Conservation (phyloP, 2,113 vertebrate genomes). For the Beaufortia kweichowensis region DNA sequence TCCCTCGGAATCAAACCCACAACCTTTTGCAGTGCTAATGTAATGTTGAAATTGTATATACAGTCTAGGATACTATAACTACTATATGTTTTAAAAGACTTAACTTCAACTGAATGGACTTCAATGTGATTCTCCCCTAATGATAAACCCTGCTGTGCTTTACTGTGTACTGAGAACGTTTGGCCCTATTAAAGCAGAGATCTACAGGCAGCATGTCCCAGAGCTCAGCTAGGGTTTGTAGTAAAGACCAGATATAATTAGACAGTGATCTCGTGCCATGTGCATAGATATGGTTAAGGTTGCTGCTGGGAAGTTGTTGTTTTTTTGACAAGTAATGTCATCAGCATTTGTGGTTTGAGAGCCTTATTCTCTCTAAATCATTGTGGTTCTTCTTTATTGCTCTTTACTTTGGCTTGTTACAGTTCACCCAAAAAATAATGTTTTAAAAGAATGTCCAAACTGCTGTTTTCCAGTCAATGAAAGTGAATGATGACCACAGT, state of each 20-base stretch:
- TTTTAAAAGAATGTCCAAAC: neutral
- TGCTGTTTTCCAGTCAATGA: neutral
- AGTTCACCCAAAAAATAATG: neutral
- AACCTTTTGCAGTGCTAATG: no score
- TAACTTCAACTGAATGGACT: neutral
- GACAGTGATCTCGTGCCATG: slow-evolving; percentile 11
- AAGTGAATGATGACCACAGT: neutral
- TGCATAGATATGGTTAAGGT: neutral
- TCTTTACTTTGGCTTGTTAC: neutral
- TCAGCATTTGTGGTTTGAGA: neutral
- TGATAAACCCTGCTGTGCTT: slow-evolving; percentile 25
- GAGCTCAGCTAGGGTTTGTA: slow-evolving; percentile 24
- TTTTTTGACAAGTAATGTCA: neutral
- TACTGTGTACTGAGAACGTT: neutral
- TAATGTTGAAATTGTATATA: no score
- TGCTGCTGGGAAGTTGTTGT: neutral
- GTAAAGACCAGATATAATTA: neutral
- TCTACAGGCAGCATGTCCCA: neutral
- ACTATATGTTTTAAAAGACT: neutral
- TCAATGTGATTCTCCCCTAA: slow-evolving; percentile 15
- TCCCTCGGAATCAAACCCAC: no score
- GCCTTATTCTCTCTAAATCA: neutral
- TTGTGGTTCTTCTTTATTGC: neutral
- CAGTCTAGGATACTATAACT: neutral
- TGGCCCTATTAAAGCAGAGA: neutral